Conservation (phyloP, 2,888 invertebrate genomes). For the Tromatobia lineatoria region DNA sequence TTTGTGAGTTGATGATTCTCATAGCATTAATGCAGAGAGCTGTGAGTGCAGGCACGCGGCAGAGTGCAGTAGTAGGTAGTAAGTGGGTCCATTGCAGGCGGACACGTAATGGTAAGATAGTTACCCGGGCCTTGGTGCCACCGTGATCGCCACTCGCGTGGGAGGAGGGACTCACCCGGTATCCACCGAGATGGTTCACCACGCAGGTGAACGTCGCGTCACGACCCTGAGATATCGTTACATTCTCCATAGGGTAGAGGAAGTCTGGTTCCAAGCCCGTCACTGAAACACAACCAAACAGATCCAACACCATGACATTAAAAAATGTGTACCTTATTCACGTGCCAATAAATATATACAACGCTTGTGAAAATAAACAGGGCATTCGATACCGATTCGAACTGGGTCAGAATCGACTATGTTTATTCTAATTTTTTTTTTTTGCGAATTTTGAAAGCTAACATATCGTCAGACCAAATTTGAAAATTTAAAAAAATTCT, state of each 20-base stretch:
- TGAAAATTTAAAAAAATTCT: too few relatives aligned
- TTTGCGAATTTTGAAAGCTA: too few relatives aligned
- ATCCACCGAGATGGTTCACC: slow-evolving; percentile 93
- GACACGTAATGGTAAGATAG: slow-evolving; percentile 82
- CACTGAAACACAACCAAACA: slow-evolving; percentile 84
- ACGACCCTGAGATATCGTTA: slow-evolving; percentile 93
- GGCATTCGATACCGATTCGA: too few relatives aligned
- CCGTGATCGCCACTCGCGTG: slow-evolving; percentile 84
- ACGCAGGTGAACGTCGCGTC: slow-evolving; percentile 95
- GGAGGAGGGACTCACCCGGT: slow-evolving; percentile 91
- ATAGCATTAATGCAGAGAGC: slow-evolving; percentile 82
- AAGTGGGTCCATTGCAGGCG: slow-evolving; percentile 82
- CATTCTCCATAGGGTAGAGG: slow-evolving; percentile 92
- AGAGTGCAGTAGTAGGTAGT: slow-evolving; percentile 72
- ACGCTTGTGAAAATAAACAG: too few relatives aligned
- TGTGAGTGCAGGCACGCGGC: slow-evolving; percentile 81
- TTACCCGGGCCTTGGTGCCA: slow-evolving; percentile 84
- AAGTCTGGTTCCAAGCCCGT: slow-evolving; percentile 94
- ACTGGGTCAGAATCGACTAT: too few relatives aligned
- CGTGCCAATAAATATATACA: neutral
- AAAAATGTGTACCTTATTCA: slow-evolving; percentile 16
- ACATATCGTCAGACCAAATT: too few relatives aligned
- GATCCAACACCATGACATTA: neutral
- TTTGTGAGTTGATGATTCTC: slow-evolving; percentile 71
- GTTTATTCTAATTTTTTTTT: too few relatives aligned